A percentile compares a stretch with the other conserved stretches of the same genome.
Conservation (phyloP, 2,888 invertebrate species). For the Lacanobia oleracea region DNA sequence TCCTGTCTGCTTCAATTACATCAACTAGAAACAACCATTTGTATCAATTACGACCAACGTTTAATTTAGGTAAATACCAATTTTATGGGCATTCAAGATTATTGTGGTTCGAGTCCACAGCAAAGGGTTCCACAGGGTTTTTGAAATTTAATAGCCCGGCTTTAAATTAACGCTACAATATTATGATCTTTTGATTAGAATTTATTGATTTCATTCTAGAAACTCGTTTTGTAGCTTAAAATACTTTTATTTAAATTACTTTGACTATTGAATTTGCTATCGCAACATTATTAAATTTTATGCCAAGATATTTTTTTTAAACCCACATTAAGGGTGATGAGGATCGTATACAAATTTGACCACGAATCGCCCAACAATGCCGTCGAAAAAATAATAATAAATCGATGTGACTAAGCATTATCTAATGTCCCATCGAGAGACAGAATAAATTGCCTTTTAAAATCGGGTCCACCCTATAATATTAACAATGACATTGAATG, state of each 20-base stretch:
- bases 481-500: conserved; percentile 87
- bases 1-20: conserved; percentile 82
- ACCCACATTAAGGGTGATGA: conserved; percentile 63
- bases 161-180: conserved; percentile 71
- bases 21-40: conserved; percentile 88
- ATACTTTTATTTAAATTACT: conserved; percentile 37
- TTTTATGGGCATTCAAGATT: conserved; percentile 85
- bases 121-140: conserved; percentile 80
- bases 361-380: conserved; percentile 65
- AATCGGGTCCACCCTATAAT: conserved; percentile 83
- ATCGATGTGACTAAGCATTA: conserved; percentile 81
- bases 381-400: conserved; percentile 69
- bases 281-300: conserved; percentile 34
- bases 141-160: conserved; percentile 81
- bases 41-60: conserved; percentile 87
- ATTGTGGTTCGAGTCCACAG: conserved; percentile 77
- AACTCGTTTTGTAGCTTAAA: conserved; percentile 37
- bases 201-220: conserved; percentile 75
- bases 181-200: conserved; percentile 78
- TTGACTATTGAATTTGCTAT: conserved; percentile 39
- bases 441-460: conserved; percentile 87
- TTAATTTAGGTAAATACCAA: conserved; percentile 89
- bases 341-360: conserved; percentile 69
- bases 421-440: conserved; percentile 82
- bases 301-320: conserved; percentile 39